Evolutionary conservation across 1,140 invertebrate species (phyloP).

Genomic region (Drosophila sucinea): DNA sequence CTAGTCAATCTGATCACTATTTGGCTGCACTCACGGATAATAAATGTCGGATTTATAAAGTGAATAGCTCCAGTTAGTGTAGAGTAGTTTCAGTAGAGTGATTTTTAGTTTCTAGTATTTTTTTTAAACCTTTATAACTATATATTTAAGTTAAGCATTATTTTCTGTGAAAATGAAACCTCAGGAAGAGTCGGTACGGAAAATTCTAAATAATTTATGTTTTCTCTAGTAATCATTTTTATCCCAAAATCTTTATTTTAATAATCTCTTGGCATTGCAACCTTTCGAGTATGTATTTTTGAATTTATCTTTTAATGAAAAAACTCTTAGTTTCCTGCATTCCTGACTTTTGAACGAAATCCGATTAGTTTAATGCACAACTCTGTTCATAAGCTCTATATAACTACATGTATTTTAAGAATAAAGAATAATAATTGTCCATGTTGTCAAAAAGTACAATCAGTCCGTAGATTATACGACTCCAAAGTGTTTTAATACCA

Average conservation of each 20-base stretch:
- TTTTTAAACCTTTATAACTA: not conserved
- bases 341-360: not conserved
- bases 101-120: not conserved
- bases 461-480: no score
- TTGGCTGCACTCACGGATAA: slow-evolving; percentile 88
- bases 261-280: not conserved
- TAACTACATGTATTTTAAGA: no score
- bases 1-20: slow-evolving; percentile 81
- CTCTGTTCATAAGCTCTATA: slow-evolving; percentile 21
- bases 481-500: no score
- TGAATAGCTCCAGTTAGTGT: slow-evolving; percentile 45
- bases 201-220: no score
- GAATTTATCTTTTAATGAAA: slow-evolving; percentile 6
- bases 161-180: slow-evolving; percentile 35
- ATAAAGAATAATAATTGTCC: no score
- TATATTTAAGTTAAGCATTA: not conserved
- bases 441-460: no score
- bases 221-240: no score
- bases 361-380: slow-evolving; percentile 37
- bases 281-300: not conserved
- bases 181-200: no score
- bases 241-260: not conserved
- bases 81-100: not conserved
- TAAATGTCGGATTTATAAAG: slow-evolving; percentile 86
- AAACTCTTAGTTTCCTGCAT: slow-evolving; percentile 25